phyloP scores from a whole-genome alignment of 2,888 invertebrate genomes.

The Apamea sordens region DNA sequence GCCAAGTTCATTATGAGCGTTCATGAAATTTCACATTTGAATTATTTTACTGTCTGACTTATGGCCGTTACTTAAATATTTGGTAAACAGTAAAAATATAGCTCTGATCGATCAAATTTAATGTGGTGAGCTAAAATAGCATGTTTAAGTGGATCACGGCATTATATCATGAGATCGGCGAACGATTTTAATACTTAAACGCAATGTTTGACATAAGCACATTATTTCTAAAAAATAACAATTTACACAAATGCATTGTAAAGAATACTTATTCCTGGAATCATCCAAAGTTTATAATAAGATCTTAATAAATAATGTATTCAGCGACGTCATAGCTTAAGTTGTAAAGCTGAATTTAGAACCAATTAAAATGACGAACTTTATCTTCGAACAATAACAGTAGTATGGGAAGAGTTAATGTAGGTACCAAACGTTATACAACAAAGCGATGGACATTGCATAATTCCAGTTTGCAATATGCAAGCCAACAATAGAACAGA shows the following conservation, averaged over 20 bases:
- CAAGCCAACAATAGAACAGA: slow-evolving; percentile 88
- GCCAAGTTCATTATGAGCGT: slow-evolving; percentile 91
- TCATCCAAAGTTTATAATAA: slow-evolving; percentile 33
- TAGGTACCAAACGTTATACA: slow-evolving; percentile 60
- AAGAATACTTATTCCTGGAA: slow-evolving; percentile 43
- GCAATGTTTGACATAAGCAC: slow-evolving; percentile 73
- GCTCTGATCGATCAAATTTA: slow-evolving; percentile 90
- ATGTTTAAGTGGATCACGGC: slow-evolving; percentile 85
- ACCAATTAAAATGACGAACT: slow-evolving; percentile 21
- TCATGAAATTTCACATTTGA: slow-evolving; percentile 91
- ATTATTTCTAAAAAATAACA: slow-evolving; percentile 70
- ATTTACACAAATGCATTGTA: slow-evolving; percentile 56
- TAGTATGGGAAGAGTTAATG: slow-evolving; percentile 36
- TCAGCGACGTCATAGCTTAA: background rate
- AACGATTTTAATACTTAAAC: slow-evolving; percentile 71
- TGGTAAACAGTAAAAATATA: slow-evolving; percentile 91
- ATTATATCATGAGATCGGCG: slow-evolving; percentile 76
- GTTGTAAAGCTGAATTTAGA: slow-evolving; percentile 2
- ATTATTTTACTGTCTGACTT: slow-evolving; percentile 91
- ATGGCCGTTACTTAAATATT: slow-evolving; percentile 90
- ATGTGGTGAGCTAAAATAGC: slow-evolving; percentile 86
- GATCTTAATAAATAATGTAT: slow-evolving; percentile 30
- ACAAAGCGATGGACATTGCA: slow-evolving; percentile 83
- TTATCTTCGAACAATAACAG: slow-evolving; percentile 16
- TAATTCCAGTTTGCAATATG: slow-evolving; percentile 84